Evolutionary conservation across 2,888 invertebrate species (phyloP).

Genomic region (Andrena minutula): DNA sequence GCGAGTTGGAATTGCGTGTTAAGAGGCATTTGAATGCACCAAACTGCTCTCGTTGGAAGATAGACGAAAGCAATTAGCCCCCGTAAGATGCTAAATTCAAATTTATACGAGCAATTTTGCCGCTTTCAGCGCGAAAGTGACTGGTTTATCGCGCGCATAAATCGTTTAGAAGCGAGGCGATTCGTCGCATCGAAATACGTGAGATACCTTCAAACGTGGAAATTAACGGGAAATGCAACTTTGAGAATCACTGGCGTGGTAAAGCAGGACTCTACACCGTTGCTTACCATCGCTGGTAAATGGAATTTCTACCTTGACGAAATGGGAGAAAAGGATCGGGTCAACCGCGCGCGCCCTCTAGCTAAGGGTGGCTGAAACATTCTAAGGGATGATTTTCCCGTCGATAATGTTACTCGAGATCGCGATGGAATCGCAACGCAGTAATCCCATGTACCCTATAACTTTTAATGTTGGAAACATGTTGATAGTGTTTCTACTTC

Average conservation of each 20-base stretch:
- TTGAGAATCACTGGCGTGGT: constrained; percentile 77
- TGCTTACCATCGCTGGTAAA: constrained; percentile 30
- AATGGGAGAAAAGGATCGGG: not conserved
- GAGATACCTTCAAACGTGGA: constrained; percentile 73
- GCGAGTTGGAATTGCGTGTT: constrained; percentile 47
- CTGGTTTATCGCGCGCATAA: constrained; percentile 75
- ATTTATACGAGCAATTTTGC: constrained; percentile 68
- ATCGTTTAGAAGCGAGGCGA: constrained; percentile 76
- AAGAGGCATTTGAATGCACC: constrained; percentile 59
- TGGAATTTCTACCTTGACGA: constrained; percentile 15
- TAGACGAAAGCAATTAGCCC: constrained; percentile 65
- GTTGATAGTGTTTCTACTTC: too few species aligned
- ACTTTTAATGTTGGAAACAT: too few species aligned
- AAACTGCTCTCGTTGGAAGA: constrained; percentile 48
- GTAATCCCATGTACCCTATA: not conserved
- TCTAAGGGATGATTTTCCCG: constrained; percentile 26
- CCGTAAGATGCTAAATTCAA: constrained; percentile 64
- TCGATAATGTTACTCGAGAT: constrained; percentile 47
- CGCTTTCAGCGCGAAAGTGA: constrained; percentile 54
- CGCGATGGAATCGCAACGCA: not conserved
- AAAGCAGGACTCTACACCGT: constrained; percentile 56
- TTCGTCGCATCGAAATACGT: constrained; percentile 72
- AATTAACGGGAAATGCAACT: constrained; percentile 52
- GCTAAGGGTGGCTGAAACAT: constrained; percentile 50
- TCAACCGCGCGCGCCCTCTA: constrained; percentile 41